Evolutionary conservation across 2,888 invertebrate species (phyloP).

Genomic region (Mellilla xanthometata): DNA sequence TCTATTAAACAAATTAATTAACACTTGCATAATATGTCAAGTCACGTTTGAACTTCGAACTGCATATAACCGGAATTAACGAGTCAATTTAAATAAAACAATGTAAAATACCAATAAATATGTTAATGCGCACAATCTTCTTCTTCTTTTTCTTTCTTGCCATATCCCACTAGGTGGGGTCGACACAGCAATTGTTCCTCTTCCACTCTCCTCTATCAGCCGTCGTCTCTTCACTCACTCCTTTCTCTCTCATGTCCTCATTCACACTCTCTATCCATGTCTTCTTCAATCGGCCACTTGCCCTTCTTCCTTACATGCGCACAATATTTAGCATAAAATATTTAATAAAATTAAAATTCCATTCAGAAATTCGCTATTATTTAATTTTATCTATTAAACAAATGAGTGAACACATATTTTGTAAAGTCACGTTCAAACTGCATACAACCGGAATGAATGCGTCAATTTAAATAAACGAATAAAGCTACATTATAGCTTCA

Average conservation of each 20-base stretch:
- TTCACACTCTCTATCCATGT: too few species aligned
- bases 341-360: too few species aligned
- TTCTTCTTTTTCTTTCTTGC: too few species aligned
- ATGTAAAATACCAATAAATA: slow-evolving; percentile 1
- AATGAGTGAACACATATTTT: not conserved
- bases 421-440: not conserved
- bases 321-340: too few species aligned
- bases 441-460: slow-evolving; percentile 1
- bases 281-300: too few species aligned
- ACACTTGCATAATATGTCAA: not conserved
- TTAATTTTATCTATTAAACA: not conserved
- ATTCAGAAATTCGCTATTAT: not conserved
- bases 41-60: not conserved
- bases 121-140: slow-evolving; percentile 1
- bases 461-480: slow-evolving; percentile 1
- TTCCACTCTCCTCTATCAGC: too few species aligned
- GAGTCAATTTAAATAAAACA: slow-evolving; percentile 4
- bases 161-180: too few species aligned
- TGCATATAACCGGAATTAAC: not conserved
- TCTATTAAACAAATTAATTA: not conserved
- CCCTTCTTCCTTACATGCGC: too few species aligned
- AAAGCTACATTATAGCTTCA: too few species aligned
- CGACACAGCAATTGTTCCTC: too few species aligned
- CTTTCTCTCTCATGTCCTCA: too few species aligned
- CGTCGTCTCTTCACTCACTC: too few species aligned